Evolutionary conservation across 2,888 invertebrate species (phyloP).

Genomic region (Acanthopleura granulata): DNA sequence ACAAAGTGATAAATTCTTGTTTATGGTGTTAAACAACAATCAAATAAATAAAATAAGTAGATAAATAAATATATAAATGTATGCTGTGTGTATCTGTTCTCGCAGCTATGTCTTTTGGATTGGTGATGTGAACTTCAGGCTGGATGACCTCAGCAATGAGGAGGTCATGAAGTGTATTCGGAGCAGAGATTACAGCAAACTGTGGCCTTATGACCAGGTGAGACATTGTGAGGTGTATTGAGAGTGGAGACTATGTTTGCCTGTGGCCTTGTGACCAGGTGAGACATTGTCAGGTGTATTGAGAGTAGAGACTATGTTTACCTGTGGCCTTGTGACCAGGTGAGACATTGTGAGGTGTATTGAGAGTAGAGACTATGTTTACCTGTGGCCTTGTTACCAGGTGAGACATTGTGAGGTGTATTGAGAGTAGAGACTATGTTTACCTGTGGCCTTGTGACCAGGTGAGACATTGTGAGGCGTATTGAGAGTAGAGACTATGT

Average conservation of each 20-base stretch:
- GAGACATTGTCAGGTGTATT: slow-evolving; percentile 4
- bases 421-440: not conserved
- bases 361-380: not conserved
- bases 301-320: not conserved
- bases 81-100: not conserved
- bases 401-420: slow-evolving; percentile 38
- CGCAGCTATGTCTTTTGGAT: slow-evolving; percentile 97
- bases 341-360: slow-evolving; percentile 30
- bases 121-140: slow-evolving; percentile 94
- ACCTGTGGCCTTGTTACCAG: slow-evolving; percentile 77
- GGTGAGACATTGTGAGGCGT: no score
- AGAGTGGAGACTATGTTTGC: not conserved
- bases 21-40: no score
- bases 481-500: no score
- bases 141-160: slow-evolving; percentile 72
- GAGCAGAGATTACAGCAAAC: slow-evolving; percentile 76
- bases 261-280: slow-evolving; percentile 78
- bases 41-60: no score
- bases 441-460: not conserved
- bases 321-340: slow-evolving; percentile 78
- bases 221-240: not conserved
- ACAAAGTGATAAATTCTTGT: no score
- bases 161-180: slow-evolving; percentile 76
- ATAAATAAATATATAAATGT: no score
- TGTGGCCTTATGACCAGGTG: slow-evolving; percentile 80